Evolutionary conservation across 2,113 vertebrate species (phyloP), one percentile per base, ranked within the genome.

Genomic region (Urocitellus parryii): DNA sequence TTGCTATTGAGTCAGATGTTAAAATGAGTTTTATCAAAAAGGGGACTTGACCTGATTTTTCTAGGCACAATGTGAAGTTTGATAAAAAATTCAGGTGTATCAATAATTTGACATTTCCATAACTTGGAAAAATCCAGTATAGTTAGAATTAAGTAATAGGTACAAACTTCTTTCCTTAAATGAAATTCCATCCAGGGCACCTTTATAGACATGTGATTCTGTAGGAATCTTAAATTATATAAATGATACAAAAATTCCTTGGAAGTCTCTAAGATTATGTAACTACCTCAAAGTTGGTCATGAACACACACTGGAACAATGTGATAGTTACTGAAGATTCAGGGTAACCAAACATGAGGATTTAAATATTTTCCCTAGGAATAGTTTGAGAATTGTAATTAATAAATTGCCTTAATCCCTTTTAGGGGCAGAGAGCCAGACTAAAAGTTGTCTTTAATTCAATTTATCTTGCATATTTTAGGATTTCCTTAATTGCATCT

Each of bases 11-110:
- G 22, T 37, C 76, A 87, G 39, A 56, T 61, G 25, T 86, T 32
- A 88, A 22, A n/a, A 42, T 20, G 34, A 78, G 29, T 82, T 91
- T 95, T 45, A 93, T 83, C 16, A 53, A 79, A 96, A 80, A 74
- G 4, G 3, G 42, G 13, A 65, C 37, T 88, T 84, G 18, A 58
- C 8, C 24, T 73, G 24, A 39, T 96, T 2, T 79, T 93, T 83
- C 37, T 42, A 25, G 11, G 17, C 20, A 80, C 29, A 65, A 34
- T 65, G 10, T 79, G 45, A 90, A 53, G 17, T 65, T 72, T 79
- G 22, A 88, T 91, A 70, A 82, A 87, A 87, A 93, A 45, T 90
- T 93, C 65, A 87, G 29, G 61, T 17, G 4, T 74, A 89, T 61
- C 20, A 85, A 37, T 95, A 88, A 45, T 34, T 70, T 48, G 70